Evolutionary conservation across 2,888 invertebrate species (phyloP).

Genomic region (Electrophaes corylata): DNA sequence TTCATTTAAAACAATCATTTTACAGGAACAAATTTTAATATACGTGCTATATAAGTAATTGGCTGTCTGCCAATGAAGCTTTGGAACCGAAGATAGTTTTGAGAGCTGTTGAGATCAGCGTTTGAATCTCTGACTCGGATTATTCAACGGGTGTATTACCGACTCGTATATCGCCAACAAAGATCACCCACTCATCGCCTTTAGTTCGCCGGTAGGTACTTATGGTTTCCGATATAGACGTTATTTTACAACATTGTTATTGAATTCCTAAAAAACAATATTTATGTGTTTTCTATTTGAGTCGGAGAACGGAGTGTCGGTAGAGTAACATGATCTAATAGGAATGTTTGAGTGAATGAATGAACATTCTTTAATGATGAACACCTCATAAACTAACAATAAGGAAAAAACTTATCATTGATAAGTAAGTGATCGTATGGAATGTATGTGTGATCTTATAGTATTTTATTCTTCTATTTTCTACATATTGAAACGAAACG

Average conservation of each 20-base stretch:
- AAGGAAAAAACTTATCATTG: too few species aligned
- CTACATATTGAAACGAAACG: too few species aligned
- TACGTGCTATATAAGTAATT: conserved; percentile 39
- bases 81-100: not conserved
- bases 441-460: too few species aligned
- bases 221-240: not conserved
- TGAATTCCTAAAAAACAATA: not conserved
- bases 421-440: too few species aligned
- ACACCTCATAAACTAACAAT: too few species aligned
- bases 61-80: conserved; percentile 44
- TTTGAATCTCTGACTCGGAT: not conserved
- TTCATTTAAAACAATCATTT: conserved; percentile 12
- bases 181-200: not conserved
- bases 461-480: too few species aligned
- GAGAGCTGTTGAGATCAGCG: not conserved
- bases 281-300: not conserved
- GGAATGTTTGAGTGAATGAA: too few species aligned
- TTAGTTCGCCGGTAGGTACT: not conserved
- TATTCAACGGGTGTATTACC: not conserved
- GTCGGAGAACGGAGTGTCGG: not conserved
- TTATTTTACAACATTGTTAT: not conserved
- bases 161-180: not conserved
- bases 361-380: too few species aligned
- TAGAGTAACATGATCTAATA: too few species aligned
- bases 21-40: not conserved